Percentiles rank a stretch among this genome's conserved stretches.
Conservation (phyloP, 92 coral and sea anemone species). For the Palythoa grandis region DNA sequence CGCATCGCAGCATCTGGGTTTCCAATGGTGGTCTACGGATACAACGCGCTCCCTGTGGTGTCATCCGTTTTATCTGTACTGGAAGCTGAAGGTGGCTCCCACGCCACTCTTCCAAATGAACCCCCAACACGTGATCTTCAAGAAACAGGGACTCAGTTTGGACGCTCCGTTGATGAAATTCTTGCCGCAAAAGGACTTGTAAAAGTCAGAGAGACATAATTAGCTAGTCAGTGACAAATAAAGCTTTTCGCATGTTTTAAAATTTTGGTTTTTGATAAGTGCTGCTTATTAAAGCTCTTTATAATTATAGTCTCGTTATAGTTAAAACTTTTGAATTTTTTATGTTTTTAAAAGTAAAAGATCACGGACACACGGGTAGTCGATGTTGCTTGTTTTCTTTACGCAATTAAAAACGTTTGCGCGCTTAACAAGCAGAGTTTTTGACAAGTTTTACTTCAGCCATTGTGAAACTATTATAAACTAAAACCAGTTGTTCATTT, state of each 20-base stretch:
- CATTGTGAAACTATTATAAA: too few relatives aligned
- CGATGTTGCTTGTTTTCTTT: neutral
- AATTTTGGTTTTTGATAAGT: neutral
- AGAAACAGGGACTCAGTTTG: slow-evolving; percentile 4
- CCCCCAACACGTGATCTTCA: neutral
- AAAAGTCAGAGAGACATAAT: slow-evolving; percentile 31
- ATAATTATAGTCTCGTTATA: neutral
- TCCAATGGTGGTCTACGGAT: slow-evolving; percentile 8
- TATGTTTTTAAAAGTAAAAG: neutral
- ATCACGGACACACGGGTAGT: neutral
- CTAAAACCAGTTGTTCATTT: too few relatives aligned
- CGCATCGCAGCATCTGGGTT: slow-evolving; percentile 8
- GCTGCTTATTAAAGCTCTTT: neutral
- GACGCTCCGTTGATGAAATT: slow-evolving; percentile 53
- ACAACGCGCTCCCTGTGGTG: slow-evolving; percentile 34
- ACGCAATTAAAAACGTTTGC: neutral
- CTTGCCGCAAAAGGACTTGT: slow-evolving; percentile 58
- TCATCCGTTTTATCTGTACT: slow-evolving; percentile 11
- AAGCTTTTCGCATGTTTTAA: neutral
- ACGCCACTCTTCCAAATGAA: neutral
- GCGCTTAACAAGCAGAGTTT: neutral
- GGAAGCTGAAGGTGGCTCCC: neutral
- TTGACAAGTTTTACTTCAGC: neutral
- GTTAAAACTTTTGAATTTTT: neutral
- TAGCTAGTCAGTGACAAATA: neutral